Percentiles rank a stretch among this genome's conserved stretches.
Conservation (phyloP, 2,888 invertebrate genomes). For the Alloplasta piceator region DNA sequence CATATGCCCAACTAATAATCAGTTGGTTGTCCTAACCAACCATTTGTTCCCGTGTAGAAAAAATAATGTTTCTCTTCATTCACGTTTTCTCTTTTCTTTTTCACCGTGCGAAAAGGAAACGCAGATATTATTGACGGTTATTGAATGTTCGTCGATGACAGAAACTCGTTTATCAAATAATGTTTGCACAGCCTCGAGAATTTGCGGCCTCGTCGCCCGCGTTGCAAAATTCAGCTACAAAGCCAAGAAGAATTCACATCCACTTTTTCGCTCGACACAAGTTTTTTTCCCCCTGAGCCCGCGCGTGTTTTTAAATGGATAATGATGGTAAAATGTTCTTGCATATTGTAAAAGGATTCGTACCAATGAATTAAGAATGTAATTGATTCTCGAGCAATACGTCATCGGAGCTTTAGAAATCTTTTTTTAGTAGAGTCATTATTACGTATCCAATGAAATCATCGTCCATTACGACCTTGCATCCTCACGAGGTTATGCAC, state of each 20-base stretch:
- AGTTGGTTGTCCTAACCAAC: no score
- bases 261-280: not conserved
- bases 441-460: constrained; percentile 11
- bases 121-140: not conserved
- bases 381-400: constrained; percentile 27
- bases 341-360: constrained; percentile 19
- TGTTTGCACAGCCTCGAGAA: not conserved
- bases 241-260: not conserved
- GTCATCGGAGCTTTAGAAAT: constrained; percentile 25
- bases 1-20: no score
- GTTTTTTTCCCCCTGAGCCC: not conserved
- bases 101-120: no score
- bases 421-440: constrained; percentile 11
- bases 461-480: constrained; percentile 1
- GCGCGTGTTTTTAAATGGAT: not conserved
- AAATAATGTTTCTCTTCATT: no score
- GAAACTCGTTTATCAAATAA: not conserved
- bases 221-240: not conserved
- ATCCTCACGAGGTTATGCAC: no score
- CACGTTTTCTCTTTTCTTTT: no score
- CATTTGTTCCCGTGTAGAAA: no score
- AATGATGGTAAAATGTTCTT: constrained; percentile 14
- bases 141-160: not conserved
- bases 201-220: not conserved
- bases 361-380: not conserved